Percentiles rank a stretch among this genome's conserved stretches.
Conservation (phyloP, 1,140 invertebrate species). For the Anastatus disparis region DNA sequence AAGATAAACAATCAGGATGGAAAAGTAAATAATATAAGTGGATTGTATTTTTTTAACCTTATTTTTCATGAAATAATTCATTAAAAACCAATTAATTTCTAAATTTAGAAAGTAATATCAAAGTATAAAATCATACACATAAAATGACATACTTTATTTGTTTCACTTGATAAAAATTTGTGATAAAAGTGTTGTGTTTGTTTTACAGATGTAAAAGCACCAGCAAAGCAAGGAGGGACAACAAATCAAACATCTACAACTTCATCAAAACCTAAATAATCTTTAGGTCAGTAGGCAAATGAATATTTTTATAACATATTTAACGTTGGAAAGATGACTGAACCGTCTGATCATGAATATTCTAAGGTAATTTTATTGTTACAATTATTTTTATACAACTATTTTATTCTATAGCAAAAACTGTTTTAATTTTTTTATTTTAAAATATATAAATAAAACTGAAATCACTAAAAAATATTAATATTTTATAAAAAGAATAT, state of each 20-base stretch:
- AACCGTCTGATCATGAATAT: neutral
- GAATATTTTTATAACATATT: neutral
- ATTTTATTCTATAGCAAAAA: no score
- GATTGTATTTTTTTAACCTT: no score
- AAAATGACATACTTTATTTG: no score
- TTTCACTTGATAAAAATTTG: neutral
- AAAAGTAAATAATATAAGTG: slow-evolving; percentile 45
- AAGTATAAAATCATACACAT: no score
- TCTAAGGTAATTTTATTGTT: neutral
- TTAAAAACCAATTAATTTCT: neutral
- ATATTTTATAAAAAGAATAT: no score
- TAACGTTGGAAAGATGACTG: neutral
- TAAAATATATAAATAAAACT: no score
- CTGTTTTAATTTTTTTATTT: no score
- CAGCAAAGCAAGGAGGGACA: neutral
- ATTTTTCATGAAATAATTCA: neutral
- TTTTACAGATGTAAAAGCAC: neutral
- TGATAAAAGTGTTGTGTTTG: neutral
- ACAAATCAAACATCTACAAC: neutral
- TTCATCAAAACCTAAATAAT: neutral
- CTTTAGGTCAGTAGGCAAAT: neutral
- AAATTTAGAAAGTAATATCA: no score
- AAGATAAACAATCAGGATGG: slow-evolving; percentile 57
- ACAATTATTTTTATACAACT: no score
- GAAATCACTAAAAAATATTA: no score